Evolutionary conservation across 2,888 invertebrate genomes (phyloP), one percentile per base, ranked within the genome.

Genomic region (Acrobeloides nanus): DNA sequence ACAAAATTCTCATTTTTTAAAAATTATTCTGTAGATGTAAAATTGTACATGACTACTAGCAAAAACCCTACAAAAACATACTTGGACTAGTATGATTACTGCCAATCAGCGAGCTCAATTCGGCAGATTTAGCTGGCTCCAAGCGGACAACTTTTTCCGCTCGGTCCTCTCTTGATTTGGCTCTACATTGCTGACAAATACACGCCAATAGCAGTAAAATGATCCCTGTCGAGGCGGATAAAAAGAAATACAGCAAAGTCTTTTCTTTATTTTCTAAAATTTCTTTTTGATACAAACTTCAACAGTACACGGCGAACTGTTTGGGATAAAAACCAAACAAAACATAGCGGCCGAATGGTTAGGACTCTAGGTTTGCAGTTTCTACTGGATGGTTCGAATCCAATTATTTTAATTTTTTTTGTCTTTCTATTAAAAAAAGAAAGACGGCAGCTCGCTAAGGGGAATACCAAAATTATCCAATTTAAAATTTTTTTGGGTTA

Each of bases 241-340:
- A 48, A 21, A 61, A 50, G 24, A 64, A 54, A 31, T 64, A 70
- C 29, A 66, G 55, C 17, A 61, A 24, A 17, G 59, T 49, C 35
- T 68, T 64, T 32, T 70, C 69, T 20, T 62, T 61, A 53, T 67
- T 60, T 2, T 46, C 61, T 62, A 45, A 29, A 57, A 40, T 18
- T 7, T n/a, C n/a, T n/a, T n/a, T n/a, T n/a, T n/a, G n/a, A n/a
- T n/a, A n/a, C n/a, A n/a, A n/a, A n/a, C n/a, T n/a, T n/a, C n/a
- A n/a, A n/a, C n/a, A n/a, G n/a, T n/a, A n/a, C n/a, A n/a, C n/a
- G n/a, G n/a, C n/a, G n/a, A n/a, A n/a, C n/a, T n/a, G n/a, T n/a
- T n/a, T n/a, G n/a, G n/a, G n/a, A n/a, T n/a, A n/a, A n/a, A n/a
- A n/a, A n/a, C n/a, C n/a, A n/a, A n/a, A n/a, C n/a, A n/a, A n/a